phyloP scores from a whole-genome alignment of 1,140 invertebrate species.

The Chlorops oryzae region DNA sequence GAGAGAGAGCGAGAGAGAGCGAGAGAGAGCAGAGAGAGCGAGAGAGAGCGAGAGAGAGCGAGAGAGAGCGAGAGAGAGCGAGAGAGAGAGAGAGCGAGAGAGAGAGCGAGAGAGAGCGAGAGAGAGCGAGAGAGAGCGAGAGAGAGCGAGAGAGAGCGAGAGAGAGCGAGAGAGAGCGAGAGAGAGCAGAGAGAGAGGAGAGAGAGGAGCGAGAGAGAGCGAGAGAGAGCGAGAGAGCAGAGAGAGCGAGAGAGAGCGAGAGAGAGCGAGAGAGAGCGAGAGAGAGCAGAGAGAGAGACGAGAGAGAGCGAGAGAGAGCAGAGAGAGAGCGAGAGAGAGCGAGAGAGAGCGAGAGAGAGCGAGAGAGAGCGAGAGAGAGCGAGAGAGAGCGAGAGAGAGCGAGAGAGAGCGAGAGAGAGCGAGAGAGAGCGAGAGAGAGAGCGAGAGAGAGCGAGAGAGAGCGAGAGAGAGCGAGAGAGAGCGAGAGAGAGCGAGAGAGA shows the following conservation, averaged over 20 bases:
- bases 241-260: slow-evolving; percentile 5
- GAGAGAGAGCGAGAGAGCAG: background rate
- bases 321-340: too few species aligned
- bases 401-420: too few species aligned
- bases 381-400: too few species aligned
- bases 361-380: too few species aligned
- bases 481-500: too few species aligned
- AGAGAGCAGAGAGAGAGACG: too few species aligned
- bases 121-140: slow-evolving; percentile 4
- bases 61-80: background rate
- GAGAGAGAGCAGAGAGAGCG: background rate
- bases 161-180: background rate
- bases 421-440: background rate
- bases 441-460: background rate
- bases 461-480: too few species aligned
- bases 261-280: background rate
- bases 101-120: slow-evolving; percentile 1
- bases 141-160: background rate
- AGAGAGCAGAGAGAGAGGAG: background rate
- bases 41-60: background rate
- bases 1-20: background rate
- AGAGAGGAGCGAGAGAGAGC: background rate
- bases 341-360: too few species aligned
- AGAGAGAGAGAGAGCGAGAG: background rate
- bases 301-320: background rate